A percentile compares a stretch with the other conserved stretches of the same genome.
phyloP scores from a whole-genome alignment of 2,888 invertebrate genomes.

The Heliconius cydno region DNA sequence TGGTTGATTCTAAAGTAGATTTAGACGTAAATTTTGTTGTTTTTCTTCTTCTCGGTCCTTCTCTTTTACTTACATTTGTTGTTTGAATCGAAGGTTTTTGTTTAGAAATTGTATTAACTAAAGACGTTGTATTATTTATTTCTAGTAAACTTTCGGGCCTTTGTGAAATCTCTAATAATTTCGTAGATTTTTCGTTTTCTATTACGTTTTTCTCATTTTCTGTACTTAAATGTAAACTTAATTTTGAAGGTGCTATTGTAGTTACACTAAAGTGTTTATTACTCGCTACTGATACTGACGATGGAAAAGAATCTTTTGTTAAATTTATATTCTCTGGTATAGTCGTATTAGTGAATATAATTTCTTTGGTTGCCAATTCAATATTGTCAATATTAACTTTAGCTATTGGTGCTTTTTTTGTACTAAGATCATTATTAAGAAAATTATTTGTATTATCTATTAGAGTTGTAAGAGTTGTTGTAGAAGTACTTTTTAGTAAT shows the following conservation, averaged over 20 bases:
- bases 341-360: not conserved
- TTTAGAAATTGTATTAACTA: not conserved
- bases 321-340: not conserved
- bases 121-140: not conserved
- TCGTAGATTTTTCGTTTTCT: not conserved
- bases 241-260: not conserved
- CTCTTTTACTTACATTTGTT: not conserved
- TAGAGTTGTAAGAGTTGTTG: not conserved
- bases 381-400: not conserved
- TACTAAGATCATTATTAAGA: not conserved
- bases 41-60: slow-evolving; percentile 28
- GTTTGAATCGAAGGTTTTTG: not conserved
- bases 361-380: not conserved
- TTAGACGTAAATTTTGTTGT: slow-evolving; percentile 30
- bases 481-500: not conserved
- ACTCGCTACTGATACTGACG: not conserved
- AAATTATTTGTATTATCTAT: not conserved
- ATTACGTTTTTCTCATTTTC: not conserved
- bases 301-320: not conserved
- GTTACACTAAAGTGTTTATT: not conserved
- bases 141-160: not conserved
- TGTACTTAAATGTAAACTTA: not conserved
- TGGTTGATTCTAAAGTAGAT: slow-evolving; percentile 30
- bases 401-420: not conserved
- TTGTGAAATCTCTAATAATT: not conserved